Evolutionary conservation across 2,113 vertebrate genomes (phyloP), one percentile per base, ranked within the genome.

Genomic region (Monopterus albus): DNA sequence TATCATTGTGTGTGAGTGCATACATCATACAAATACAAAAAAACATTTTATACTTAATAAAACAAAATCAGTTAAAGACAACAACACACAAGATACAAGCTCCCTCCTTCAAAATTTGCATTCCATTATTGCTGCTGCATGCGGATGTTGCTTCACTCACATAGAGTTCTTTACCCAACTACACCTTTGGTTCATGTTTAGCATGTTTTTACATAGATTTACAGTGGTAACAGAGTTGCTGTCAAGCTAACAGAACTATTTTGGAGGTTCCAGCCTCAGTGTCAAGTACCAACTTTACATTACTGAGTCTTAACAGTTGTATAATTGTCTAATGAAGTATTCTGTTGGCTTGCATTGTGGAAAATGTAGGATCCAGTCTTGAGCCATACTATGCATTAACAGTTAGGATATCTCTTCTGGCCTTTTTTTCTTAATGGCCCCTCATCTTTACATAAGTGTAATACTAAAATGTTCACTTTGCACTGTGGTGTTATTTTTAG

Each of bases 1-100:
- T 89, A 88, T 90, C 83, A 65, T 31, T 31, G 8, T 31, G 46
- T 83, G 76, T 66, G 63, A 85, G 83, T 88, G 75, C 79, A 64
- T 87, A 64, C 86, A 90, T 84, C 88, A 83, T 69, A 69, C 47
- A 69, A 78, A 81, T 60, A 58, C 4, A 36, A 20, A 59, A 25
- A 61, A 60, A 47, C 29, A 26, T 21, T 46, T 7, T 7, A 29
- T 17, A 17, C 12, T 38, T 36, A 36, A 72, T 51, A 43, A 33
- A 45, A 40, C 52, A 43, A 39, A 57, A 29, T 39, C 17, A 1
- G 33, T 40, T 33, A 5, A 17, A 68, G 39, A 25, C 6, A 13
- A 18, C 18, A 39, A 62, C 45, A 29, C 23, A 20, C 15, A 40
- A 43, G 18, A 10, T 63, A 0, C 29, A 21, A 1, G 9, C 23